Base-by-base conservation (phyloP, 2,797 vertebrate species). In the Scomberomorus guttatus region DNA sequence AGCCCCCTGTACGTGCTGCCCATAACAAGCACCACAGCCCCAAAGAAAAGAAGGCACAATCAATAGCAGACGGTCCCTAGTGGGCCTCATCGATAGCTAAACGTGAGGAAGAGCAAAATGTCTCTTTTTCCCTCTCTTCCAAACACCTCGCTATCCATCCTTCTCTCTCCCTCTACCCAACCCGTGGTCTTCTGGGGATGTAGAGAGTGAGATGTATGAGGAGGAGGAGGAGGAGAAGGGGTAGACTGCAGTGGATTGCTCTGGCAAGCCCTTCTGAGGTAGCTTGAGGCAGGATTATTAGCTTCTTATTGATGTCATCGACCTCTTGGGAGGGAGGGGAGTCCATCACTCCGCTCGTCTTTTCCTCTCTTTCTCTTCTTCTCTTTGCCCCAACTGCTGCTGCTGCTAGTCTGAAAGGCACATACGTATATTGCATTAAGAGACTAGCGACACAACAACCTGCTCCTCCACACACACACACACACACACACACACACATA, bases 291-390 rank as follows among this genome's bases (percentile, higher is more conserved):
- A 86, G 92, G 90, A 92, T 94, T 95, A 95, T 94, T 94, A 93
- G 91, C 88, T 90, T 92, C 90, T 93, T 94, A 95, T 95, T 95
- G 93, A 95, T 94, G 94, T 94, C 92, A 93, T 93, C 87, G 89
- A 94, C 94, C 91, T 91, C 91, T 89, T 64, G 71, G 77, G 87
- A 89, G 89, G 90, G 88, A 81, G 79, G 77, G 82, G 87, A 88
- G 91, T 90, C 89, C 84, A 88, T 90, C 90, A 83, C 86, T 87
- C 87, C 39, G 71, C 88, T 87, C 81, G 72, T 83, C 75, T 83
- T 81, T 83, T 66, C 54, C 76, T 83, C 61, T 71, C 62, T 75
- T 80, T 84, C 69, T 67, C 72, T 27, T 90, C 76, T 83, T 74
- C 82, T 87, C 82, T 74, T 82, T 80, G 85, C 81, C 58, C 39